Conservation (phyloP, 2,888 invertebrate species). For the Cyclophora albipunctata region DNA sequence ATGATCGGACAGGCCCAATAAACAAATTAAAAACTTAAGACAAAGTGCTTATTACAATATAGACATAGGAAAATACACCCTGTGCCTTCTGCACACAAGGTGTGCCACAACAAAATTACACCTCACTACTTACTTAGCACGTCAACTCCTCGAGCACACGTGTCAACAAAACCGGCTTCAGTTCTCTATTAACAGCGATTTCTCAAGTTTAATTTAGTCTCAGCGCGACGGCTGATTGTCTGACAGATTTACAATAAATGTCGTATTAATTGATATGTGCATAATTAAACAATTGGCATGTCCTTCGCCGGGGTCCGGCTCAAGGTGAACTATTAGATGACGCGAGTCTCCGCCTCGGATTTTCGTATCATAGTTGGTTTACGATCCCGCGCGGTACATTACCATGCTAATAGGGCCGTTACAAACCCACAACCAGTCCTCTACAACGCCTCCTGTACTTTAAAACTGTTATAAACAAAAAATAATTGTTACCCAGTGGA, state of each 20-base stretch:
- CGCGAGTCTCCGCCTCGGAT: constrained; percentile 10
- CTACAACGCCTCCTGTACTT: constrained; percentile 18
- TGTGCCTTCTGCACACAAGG: no score
- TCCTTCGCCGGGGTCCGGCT: constrained; percentile 24
- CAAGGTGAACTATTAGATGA: constrained; percentile 12
- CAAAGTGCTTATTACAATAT: no score
- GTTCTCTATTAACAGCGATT: no score
- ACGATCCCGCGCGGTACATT: constrained; percentile 43
- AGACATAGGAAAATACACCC: no score
- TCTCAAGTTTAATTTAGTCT: neutral
- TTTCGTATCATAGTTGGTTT: constrained; percentile 33
- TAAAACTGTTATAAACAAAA: constrained; percentile 13
- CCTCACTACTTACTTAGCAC: no score
- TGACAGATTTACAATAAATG: neutral
- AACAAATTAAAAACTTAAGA: no score
- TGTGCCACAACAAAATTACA: no score
- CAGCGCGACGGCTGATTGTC: no score
- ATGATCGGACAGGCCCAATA: no score
- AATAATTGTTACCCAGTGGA: neutral
- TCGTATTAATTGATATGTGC: constrained; percentile 19
- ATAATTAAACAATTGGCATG: constrained; percentile 17
- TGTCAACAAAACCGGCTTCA: no score
- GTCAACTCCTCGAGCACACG: no score
- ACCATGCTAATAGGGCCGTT: constrained; percentile 60
- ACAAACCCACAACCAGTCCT: constrained; percentile 38